phyloP scores from a whole-genome alignment of 1,140 invertebrate species.

The Drosophila repletoides region DNA sequence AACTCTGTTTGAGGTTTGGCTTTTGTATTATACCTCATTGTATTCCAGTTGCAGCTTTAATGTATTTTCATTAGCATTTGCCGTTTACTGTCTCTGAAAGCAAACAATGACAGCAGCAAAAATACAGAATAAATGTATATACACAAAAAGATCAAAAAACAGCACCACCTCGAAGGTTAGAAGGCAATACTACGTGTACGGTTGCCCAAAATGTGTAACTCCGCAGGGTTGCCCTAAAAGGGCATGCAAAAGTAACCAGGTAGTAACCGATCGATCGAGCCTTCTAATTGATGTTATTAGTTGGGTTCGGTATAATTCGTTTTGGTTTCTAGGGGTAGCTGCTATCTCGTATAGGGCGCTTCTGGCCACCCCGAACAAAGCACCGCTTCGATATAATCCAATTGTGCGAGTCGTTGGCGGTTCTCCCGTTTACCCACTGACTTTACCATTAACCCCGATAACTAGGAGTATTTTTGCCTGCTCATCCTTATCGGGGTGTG shows the following conservation, averaged over 20 bases:
- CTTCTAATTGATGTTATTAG: slow-evolving; percentile 73
- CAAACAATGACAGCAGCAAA: slow-evolving; percentile 38
- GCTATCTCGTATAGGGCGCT: neutral
- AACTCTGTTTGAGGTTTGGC: slow-evolving; percentile 63
- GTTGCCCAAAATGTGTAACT: slow-evolving; percentile 43
- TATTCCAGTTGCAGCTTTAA: slow-evolving; percentile 22
- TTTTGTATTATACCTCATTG: slow-evolving; percentile 47
- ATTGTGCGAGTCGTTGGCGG: slow-evolving; percentile 51
- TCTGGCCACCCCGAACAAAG: slow-evolving; percentile 32
- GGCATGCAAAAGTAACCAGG: slow-evolving; percentile 24
- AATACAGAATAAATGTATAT: slow-evolving; percentile 6
- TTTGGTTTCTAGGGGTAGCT: slow-evolving; percentile 10
- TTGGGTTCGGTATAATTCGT: slow-evolving; percentile 1
- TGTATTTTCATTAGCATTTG: slow-evolving; percentile 57
- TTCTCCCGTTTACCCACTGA: slow-evolving; percentile 43
- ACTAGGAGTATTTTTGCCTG: slow-evolving; percentile 42
- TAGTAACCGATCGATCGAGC: slow-evolving; percentile 36
- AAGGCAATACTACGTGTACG: slow-evolving; percentile 41
- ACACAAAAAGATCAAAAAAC: neutral
- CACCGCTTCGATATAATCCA: slow-evolving; percentile 51
- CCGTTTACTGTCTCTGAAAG: slow-evolving; percentile 4
- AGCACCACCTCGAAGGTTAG: slow-evolving; percentile 52
- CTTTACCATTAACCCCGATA: slow-evolving; percentile 33
- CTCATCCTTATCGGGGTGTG: slow-evolving; percentile 30
- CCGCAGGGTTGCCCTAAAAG: slow-evolving; percentile 31